phyloP scores from a whole-genome alignment of 2,113 vertebrate genomes.

The Origma solitaria region DNA sequence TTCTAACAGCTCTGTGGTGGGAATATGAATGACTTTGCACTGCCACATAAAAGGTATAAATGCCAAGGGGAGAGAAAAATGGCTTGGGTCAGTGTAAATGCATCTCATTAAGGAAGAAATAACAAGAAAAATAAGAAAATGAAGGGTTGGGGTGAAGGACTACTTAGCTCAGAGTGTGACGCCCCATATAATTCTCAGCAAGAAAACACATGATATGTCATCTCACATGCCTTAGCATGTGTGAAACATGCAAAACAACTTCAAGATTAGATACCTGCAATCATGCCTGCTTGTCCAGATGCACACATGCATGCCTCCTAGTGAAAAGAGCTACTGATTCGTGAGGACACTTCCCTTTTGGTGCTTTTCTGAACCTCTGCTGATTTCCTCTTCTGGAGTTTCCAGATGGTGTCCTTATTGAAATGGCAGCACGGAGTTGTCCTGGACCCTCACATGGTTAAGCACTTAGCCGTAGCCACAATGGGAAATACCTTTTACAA shows the following conservation, averaged over 20 bases:
- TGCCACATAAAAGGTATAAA: not conserved
- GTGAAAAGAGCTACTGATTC: not conserved
- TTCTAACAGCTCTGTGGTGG: not conserved
- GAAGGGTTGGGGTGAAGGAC: not conserved
- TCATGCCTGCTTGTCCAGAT: not conserved
- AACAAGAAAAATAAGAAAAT: not conserved
- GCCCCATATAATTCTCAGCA: not conserved
- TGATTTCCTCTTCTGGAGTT: not conserved
- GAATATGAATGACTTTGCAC: conserved; percentile 4
- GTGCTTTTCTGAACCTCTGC: not conserved
- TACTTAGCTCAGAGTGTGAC: not conserved
- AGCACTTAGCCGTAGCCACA: not conserved
- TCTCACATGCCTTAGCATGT: not conserved
- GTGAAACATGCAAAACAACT: not conserved
- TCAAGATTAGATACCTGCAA: not conserved
- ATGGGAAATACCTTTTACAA: conserved; percentile 3
- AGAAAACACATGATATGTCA: not conserved
- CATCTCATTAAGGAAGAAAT: not conserved
- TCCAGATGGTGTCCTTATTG: not conserved
- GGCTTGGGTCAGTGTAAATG: not conserved
- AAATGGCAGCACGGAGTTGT: not conserved
- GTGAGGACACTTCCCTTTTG: not conserved
- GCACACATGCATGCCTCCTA: not conserved
- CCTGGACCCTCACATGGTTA: not conserved
- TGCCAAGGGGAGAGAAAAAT: not conserved